Percentiles rank a stretch among this genome's conserved stretches.
These are phyloP conservation scores for Brachionus rotundiformis DNA, from an alignment of 1,140 invertebrate genomes.

Conservation along the genomic window DNA sequence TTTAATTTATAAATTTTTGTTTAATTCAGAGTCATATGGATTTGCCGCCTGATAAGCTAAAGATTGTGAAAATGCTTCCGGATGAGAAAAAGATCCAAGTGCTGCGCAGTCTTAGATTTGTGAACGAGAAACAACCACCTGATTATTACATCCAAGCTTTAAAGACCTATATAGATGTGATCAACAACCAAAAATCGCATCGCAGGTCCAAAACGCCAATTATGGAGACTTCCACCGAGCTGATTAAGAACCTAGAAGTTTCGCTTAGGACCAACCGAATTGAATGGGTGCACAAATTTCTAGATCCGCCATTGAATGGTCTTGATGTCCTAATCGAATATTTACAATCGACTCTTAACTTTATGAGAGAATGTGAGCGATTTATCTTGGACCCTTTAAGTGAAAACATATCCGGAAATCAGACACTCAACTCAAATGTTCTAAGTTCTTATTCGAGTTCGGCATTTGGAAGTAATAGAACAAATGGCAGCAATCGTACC, in stretches of 20 bases:
- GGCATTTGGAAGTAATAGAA: background rate
- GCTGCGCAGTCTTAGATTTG: conserved; percentile 87
- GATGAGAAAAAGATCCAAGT: conserved; percentile 99
- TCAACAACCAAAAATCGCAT: conserved; percentile 85
- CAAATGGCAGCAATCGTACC: conserved; percentile 20
- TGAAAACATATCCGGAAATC: background rate
- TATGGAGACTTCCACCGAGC: conserved; percentile 95
- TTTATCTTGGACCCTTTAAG: background rate
- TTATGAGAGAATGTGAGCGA: conserved; percentile 38
- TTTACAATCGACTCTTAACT: conserved; percentile 65
- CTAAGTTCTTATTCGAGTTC: background rate
- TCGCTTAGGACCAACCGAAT: conserved; percentile 97
- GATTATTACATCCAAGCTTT: conserved; percentile 89
- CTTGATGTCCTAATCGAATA: conserved; percentile 95
- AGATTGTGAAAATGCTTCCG: conserved; percentile 91
- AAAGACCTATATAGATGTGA: conserved; percentile 86
- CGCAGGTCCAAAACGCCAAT: conserved; percentile 79
- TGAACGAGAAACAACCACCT: conserved; percentile 92
- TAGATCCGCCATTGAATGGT: conserved; percentile 91
- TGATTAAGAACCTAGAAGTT: conserved; percentile 94
- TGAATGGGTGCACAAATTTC: conserved; percentile 97
- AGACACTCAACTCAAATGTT: background rate
- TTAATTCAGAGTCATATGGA: conserved; percentile 87
- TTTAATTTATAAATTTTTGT: background rate
- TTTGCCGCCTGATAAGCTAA: conserved; percentile 95